phyloP scores from a whole-genome alignment of 2,797 vertebrate genomes.

The Lacerta agilis region DNA sequence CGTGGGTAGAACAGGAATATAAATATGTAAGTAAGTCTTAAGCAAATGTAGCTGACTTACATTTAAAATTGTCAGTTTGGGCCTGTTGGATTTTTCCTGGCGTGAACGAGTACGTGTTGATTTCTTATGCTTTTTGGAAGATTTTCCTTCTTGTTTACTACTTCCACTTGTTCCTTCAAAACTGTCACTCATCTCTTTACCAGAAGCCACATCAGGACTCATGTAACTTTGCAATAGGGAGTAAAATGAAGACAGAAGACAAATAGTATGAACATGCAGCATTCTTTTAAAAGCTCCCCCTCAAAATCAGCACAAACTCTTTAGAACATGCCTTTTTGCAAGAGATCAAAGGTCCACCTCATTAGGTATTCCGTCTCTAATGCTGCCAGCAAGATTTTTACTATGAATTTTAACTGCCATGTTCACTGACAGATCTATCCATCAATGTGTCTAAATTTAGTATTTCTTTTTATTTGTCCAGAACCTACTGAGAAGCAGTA shows the following conservation, averaged over 20 bases:
- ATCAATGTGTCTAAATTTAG: background rate
- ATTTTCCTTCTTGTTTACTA: slow-evolving; percentile 86
- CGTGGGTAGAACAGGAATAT: too few species aligned
- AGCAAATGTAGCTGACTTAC: slow-evolving; percentile 77
- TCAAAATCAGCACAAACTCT: background rate
- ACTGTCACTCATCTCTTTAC: slow-evolving; percentile 94
- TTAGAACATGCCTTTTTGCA: background rate
- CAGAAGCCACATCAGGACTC: slow-evolving; percentile 90
- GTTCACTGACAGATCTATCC: background rate
- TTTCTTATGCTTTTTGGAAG: slow-evolving; percentile 89
- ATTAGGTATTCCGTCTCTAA: too few species aligned
- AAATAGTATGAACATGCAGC: background rate
- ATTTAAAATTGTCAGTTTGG: slow-evolving; percentile 95
- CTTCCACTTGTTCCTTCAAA: slow-evolving; percentile 86
- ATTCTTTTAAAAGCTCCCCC: background rate
- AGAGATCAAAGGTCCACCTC: background rate
- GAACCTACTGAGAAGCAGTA: background rate
- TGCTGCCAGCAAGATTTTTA: background rate
- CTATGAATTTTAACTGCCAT: background rate
- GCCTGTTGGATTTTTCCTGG: slow-evolving; percentile 89
- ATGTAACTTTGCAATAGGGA: slow-evolving; percentile 72
- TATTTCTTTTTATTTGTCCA: background rate
- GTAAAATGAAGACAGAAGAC: background rate
- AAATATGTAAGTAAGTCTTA: background rate
- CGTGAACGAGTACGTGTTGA: slow-evolving; percentile 90